Percentiles rank a stretch among this genome's conserved stretches.
Conservation (phyloP, 2,113 vertebrate genomes). For the Rhinolophus sinicus region DNA sequence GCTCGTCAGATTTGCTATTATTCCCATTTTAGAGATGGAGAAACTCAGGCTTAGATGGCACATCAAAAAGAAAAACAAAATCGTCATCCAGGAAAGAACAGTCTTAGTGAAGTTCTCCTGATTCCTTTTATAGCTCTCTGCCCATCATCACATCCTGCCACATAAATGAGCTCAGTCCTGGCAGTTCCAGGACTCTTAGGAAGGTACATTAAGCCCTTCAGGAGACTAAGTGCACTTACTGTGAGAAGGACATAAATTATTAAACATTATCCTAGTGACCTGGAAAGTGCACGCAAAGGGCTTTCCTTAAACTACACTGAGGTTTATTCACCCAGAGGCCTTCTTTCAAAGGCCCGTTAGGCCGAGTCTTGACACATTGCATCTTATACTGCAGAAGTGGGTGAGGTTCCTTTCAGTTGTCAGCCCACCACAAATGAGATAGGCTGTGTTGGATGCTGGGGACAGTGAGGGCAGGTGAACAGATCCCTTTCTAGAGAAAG, state of each 20-base stretch:
- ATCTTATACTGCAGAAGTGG: background rate
- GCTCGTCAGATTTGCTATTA: background rate
- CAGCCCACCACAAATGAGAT: background rate
- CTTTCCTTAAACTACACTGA: background rate
- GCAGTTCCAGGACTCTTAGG: background rate
- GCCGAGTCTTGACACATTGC: background rate
- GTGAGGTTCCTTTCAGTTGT: background rate
- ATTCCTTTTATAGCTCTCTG: background rate
- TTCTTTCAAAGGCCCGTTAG: background rate
- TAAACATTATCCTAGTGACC: slow-evolving; percentile 38
- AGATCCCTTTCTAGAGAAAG: background rate
- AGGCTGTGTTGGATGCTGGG: background rate
- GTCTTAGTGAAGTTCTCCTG: background rate
- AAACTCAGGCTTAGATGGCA: background rate
- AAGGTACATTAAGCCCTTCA: background rate
- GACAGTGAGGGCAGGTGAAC: background rate
- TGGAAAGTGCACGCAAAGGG: slow-evolving; percentile 22
- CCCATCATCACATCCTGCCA: slow-evolving; percentile 17
- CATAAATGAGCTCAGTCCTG: background rate
- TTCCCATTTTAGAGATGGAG: background rate
- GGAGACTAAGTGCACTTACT: slow-evolving; percentile 59
- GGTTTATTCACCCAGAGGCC: background rate
- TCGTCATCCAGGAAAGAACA: background rate
- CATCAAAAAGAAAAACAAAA: background rate
- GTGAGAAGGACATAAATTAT: slow-evolving; percentile 49